Evolutionary conservation across 2,797 vertebrate genomes (phyloP), one percentile per base, ranked within the genome.

Genomic region (Pterois miles): DNA sequence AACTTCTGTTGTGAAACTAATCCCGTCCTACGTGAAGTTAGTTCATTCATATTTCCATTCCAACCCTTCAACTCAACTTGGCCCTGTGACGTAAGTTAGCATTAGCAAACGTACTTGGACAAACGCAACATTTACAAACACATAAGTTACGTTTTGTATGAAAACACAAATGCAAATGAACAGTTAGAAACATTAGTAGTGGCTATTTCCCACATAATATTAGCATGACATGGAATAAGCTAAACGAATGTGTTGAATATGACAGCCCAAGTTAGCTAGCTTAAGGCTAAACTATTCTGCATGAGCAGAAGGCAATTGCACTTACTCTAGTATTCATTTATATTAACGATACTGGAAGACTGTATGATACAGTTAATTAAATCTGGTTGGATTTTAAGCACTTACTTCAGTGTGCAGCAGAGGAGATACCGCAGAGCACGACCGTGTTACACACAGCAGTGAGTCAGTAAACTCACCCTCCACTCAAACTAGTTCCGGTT

Each of bases 371-470:
- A 16, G 1, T 4, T 20, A 0, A 3, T 3, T 6, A 0, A 34
- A 18, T 4, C 0, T 4, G 11, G 3, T 11, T 1, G 3, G 2
- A 2, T 18, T 1, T 14, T 1, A 36, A 3, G 9, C 0, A 65
- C 87, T 89, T 80, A 92, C 89, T 40, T 73, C 0, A 0, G n/a
- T n/a, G 53, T 6, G 50, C 52, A 68, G 76, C 73, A 57, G 52
- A 62, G 36, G 57, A 36, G 43, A 74, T 34, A 54, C 52, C 23
- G 5, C 38, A 34, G 58, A 58, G 29, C 14, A 18, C 13, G 1
- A 1, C 27, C n/a, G 71, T 23, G 8, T 25, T 7, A 34, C 8
- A 58, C 25, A 29, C 57, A 65, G 12, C 78, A 65, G 52, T 1
- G 2, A 27, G 33, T 20, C 78, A 63, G 48, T 1, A 2, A 27